Percentiles rank a stretch among this genome's conserved stretches.
Evolutionary conservation across 2,797 vertebrate genomes (phyloP).

Genomic region (Premnoplex brunnescens): DNA sequence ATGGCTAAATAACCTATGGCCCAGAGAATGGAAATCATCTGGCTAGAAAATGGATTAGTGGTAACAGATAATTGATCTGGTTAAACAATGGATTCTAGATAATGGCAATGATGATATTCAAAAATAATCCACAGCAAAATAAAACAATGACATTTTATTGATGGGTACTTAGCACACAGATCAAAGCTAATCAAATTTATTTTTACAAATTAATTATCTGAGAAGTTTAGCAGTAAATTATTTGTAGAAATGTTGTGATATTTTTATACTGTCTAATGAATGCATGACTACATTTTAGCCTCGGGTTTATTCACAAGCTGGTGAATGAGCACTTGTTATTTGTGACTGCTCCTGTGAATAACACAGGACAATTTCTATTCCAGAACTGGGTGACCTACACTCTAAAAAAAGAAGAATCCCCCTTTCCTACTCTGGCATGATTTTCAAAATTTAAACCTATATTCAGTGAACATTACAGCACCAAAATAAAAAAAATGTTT

Average conservation of each 20-base stretch:
- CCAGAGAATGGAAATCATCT: background rate
- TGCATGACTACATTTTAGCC: background rate
- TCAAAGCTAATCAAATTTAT: constrained; percentile 39
- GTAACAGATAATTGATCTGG: background rate
- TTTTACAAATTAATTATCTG: constrained; percentile 45
- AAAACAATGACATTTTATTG: background rate
- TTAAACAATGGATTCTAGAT: background rate
- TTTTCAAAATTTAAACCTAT: background rate
- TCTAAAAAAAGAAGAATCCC: background rate
- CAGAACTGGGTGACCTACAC: background rate
- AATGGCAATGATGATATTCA: background rate
- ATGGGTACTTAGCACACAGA: background rate
- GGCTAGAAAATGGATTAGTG: background rate
- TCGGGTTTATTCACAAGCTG: background rate
- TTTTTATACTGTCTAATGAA: background rate
- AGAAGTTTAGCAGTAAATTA: background rate
- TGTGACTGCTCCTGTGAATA: background rate
- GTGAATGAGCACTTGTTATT: background rate
- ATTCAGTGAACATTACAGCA: background rate
- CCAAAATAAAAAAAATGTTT: background rate
- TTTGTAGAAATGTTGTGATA: background rate
- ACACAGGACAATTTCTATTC: background rate
- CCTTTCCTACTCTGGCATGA: background rate
- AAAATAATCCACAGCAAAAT: background rate
- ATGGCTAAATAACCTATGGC: background rate